Base-by-base conservation (phyloP, 2,797 vertebrate species). In the Platalea minor region DNA sequence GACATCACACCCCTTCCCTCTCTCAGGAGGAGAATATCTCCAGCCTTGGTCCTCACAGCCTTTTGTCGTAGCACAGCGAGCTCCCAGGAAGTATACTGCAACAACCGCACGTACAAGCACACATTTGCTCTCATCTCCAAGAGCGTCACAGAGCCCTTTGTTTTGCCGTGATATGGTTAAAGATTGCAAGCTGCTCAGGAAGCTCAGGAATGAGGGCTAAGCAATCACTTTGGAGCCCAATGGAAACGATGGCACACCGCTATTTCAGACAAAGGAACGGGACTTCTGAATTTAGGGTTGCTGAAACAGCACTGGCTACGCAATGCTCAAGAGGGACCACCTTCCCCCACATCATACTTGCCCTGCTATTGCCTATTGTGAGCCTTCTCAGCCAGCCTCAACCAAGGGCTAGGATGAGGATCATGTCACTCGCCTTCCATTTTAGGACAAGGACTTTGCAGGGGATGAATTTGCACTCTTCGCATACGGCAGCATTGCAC, bases 131-230 rank as follows among this genome's bases (percentile, higher is more conserved):
- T 73, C 35, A 9, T 19, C 26, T 79, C 43, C 31, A 48, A 12
- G 57, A n/a, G 15, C 2, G 10, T 21, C 54, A 45, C 20, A 45
- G 57, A 83, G 46, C 82, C 50, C 48, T 53, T 33, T 20, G 45
- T 29, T 65, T n/a, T n/a, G 41, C 41, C 21, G 21, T 3, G 21
- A 13, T 29, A 5, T 0, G 1, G 5, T 37, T 43, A 46, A n/a
- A 67, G 67, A 33, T 11, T 37, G 15, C 29, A 76, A 53, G 31
- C 50, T 69, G 63, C 80, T 86, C 68, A 64, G 43, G 46, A 2
- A 16, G 63, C 81, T 85, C 68, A 72, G 75, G 73, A 81, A 73
- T 4, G 35, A 64, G 33, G 37, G 65, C 77, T 73, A 41, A 96
- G 83, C 59, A 64, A 68, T 54, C 53, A 7, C 41, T 51, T 6